These are phyloP conservation scores for Clytia hemisphaerica DNA, from an alignment of 30 jellyfish, hydroid and myxozoan genomes.

Conservation along the genomic window DNA sequence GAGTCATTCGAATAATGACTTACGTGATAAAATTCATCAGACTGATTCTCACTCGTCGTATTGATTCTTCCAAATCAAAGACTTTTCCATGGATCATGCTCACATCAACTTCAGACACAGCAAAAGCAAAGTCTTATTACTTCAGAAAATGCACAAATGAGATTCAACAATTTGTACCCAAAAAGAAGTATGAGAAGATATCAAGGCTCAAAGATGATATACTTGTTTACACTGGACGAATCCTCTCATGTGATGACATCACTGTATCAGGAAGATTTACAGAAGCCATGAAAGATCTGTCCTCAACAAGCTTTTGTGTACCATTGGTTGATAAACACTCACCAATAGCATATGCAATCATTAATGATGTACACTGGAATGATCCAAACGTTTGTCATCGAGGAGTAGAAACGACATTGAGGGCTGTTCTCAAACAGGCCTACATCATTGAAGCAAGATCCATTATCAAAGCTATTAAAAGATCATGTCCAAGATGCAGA, in stretches of 20 bases:
- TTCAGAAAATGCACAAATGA: constrained; percentile 16
- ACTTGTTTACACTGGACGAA: constrained; percentile 9
- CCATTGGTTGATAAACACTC: not conserved
- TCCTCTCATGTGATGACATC: not conserved
- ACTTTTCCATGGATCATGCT: not conserved
- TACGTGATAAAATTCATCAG: constrained; percentile 7
- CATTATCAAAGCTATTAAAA: not conserved
- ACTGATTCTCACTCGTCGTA: too few relatives aligned
- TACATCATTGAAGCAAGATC: not conserved
- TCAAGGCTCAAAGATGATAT: not conserved
- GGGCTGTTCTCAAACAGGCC: not conserved
- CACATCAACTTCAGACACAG: not conserved
- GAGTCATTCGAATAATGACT: not conserved
- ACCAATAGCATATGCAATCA: too few relatives aligned
- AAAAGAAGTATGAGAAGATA: constrained; percentile 3
- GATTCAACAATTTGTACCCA: not conserved
- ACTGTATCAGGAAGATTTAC: not conserved
- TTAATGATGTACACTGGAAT: too few relatives aligned
- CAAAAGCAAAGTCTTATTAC: not conserved
- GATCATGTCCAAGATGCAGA: constrained; percentile 23
- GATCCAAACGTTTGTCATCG: too few relatives aligned
- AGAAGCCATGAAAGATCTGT: not conserved
- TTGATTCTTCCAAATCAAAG: too few relatives aligned
- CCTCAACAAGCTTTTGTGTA: not conserved
- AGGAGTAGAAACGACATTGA: constrained; percentile 5